A percentile compares a stretch with the other conserved stretches of the same genome.
Conservation (phyloP, 1,140 invertebrate genomes). For the Apis cerana region DNA sequence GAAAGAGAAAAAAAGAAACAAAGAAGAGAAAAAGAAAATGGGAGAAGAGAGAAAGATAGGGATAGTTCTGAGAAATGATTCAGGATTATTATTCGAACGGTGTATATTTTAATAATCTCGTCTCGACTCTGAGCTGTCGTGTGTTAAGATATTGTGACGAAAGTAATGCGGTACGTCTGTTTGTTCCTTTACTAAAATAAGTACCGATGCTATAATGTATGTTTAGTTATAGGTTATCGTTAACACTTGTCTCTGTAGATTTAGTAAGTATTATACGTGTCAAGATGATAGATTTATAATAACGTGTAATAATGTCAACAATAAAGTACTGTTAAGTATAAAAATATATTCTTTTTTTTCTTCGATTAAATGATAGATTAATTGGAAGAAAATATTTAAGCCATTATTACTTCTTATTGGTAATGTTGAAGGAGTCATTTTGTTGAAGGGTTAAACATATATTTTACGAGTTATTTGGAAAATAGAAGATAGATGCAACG, state of each 20-base stretch:
- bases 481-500: no score
- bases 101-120: constrained; percentile 54
- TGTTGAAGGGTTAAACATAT: no score
- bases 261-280: constrained; percentile 71
- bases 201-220: constrained; percentile 58
- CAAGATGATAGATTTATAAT: constrained; percentile 77
- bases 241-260: constrained; percentile 64
- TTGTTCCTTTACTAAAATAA: constrained; percentile 61
- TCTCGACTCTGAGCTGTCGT: constrained; percentile 31
- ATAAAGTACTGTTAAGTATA: constrained; percentile 75
- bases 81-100: constrained; percentile 25
- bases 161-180: constrained; percentile 53
- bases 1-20: no score
- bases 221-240: constrained; percentile 66
- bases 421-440: no score
- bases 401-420: no score
- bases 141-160: constrained; percentile 47
- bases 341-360: background rate
- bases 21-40: background rate
- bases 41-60: background rate
- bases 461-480: no score
- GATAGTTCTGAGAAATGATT: background rate
- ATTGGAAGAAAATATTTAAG: no score
- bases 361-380: background rate
- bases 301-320: constrained; percentile 68